Evolutionary conservation across 2,888 invertebrate genomes (phyloP).

Genomic region (Lycia hirtaria): DNA sequence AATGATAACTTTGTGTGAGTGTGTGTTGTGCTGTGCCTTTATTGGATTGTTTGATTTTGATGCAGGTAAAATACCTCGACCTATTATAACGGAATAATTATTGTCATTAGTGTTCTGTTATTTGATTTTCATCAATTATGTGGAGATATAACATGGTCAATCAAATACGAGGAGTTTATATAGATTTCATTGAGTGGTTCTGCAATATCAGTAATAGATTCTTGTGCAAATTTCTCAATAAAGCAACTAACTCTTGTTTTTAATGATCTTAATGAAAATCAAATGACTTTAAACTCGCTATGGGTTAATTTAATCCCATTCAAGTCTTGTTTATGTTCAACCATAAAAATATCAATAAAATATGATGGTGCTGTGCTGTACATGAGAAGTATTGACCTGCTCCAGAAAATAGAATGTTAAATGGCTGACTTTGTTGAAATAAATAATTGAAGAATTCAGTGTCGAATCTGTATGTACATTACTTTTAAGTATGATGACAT

Average conservation of each 20-base stretch:
- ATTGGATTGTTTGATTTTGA: constrained; percentile 38
- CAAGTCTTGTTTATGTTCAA: constrained; percentile 6
- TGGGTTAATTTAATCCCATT: constrained; percentile 1
- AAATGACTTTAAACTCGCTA: constrained; percentile 7
- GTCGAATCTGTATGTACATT: no score
- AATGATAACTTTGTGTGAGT: constrained; percentile 20
- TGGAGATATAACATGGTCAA: no score
- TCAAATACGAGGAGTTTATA: no score
- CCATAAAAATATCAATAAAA: constrained; percentile 12
- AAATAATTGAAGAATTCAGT: background rate
- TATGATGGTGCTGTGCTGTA: background rate
- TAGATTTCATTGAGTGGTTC: no score
- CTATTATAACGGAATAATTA: constrained; percentile 4
- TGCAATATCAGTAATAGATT: no score
- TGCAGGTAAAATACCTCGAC: constrained; percentile 29
- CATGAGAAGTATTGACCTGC: background rate
- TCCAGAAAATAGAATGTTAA: background rate
- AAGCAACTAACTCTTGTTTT: background rate
- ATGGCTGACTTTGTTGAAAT: background rate
- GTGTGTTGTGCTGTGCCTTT: constrained; percentile 34
- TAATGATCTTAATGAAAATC: background rate
- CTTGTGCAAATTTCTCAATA: background rate
- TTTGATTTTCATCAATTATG: background rate
- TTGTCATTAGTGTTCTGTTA: background rate
- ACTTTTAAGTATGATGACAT: no score